Base-by-base conservation (phyloP, 2,113 vertebrate genomes). In the Mesitornis unicolor region DNA sequence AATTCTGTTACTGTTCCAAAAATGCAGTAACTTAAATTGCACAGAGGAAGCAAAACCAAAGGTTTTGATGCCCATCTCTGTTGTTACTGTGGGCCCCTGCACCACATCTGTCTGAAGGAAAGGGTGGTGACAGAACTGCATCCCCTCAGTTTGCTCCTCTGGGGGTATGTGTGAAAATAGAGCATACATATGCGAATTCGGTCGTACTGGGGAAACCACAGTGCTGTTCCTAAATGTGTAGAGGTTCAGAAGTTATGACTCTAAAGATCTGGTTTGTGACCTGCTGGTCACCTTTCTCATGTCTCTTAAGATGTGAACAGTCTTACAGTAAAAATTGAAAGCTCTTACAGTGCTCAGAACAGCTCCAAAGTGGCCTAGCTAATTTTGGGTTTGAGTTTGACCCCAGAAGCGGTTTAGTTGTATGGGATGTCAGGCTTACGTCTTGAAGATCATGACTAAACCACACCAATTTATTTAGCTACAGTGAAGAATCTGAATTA, bases 401-500 rank as follows among this genome's bases (percentile, higher is more conserved):
- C 70, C 74, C 74, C 88, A 78, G 82, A 56, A 84, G 60, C 45
- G 57, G 87, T 56, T 94, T 57, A 64, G 47, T 69, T 90, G 56
- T 24, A 50, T 84, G 89, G 59, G 95, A 56, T 90, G 60, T 79
- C 81, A 87, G 65, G 56, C 88, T 85, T 61, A 61, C 31, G 68
- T 90, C 68, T 83, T 45, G 48, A 91, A 83, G 89, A 63, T 94
- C 56, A 42, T 67, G 53, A 68, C 84, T 91, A 87, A 95, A 48
- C 89, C 85, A 80, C 71, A 40, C 54, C 81, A 68, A 84, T 92
- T 96, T 89, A 61, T 90, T 87, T 89, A 80, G 79, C 87, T 90
- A 21, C 65, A 89, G 74, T 77, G 78, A 87, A 86, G 84, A 91
- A 91, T 76, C 60, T 79, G 75, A 93, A 87, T 84, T 90, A 67